Conservation (phyloP, 2,113 vertebrate species). For the Lutjanus erythropterus region DNA sequence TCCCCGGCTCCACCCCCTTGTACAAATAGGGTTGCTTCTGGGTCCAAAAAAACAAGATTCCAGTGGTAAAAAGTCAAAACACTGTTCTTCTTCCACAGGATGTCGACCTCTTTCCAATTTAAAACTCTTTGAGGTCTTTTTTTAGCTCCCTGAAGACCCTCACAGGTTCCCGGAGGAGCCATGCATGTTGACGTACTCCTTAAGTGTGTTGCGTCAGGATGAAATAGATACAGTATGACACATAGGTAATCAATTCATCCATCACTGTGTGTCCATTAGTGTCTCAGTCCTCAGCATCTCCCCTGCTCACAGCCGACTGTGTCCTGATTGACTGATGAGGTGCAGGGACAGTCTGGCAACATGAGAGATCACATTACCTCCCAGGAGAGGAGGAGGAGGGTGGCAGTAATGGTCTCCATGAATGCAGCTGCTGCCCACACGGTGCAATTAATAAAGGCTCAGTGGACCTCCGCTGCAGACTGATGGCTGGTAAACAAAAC, state of each 20-base stretch:
- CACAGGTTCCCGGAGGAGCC: not conserved
- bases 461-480: slow-evolving; percentile 35
- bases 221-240: slow-evolving; percentile 43
- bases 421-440: slow-evolving; percentile 65
- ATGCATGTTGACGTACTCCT: not conserved
- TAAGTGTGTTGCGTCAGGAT: slow-evolving; percentile 1
- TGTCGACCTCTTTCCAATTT: not conserved
- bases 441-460: slow-evolving; percentile 68
- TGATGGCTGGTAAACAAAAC: slow-evolving; percentile 40
- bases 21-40: too few relatives aligned
- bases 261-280: slow-evolving; percentile 45
- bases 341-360: slow-evolving; percentile 38
- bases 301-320: not conserved
- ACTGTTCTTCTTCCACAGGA: not conserved
- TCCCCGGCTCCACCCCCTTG: too few relatives aligned
- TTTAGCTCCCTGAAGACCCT: not conserved
- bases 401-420: slow-evolving; percentile 48
- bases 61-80: not conserved
- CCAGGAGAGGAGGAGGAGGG: slow-evolving; percentile 39
- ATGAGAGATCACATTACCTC: slow-evolving; percentile 61
- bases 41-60: too few relatives aligned
- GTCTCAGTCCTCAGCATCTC: slow-evolving; percentile 7
- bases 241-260: slow-evolving; percentile 32
- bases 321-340: slow-evolving; percentile 41
- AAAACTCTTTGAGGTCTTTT: not conserved